Evolutionary conservation across 2,113 vertebrate species (phyloP).

Genomic region (Rattus rattus): DNA sequence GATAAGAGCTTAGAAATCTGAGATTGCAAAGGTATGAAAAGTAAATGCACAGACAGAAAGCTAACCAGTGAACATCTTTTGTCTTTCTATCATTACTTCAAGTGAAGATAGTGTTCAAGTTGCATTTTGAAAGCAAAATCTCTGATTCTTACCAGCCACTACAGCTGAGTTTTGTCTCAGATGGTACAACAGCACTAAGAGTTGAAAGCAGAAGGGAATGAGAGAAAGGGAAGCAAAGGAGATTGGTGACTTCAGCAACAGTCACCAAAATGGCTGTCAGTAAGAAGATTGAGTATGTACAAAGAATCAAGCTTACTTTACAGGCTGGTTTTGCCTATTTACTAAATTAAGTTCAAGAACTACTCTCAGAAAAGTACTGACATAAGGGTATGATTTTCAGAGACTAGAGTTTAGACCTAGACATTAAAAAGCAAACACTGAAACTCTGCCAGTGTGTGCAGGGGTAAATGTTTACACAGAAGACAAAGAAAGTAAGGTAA

Average conservation of each 20-base stretch:
- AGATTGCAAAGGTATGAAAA: constrained; percentile 23
- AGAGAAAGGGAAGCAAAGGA: background rate
- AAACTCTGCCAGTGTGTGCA: background rate
- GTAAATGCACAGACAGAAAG: background rate
- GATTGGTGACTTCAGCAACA: background rate
- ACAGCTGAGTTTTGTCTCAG: background rate
- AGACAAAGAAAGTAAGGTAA: background rate
- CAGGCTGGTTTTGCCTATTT: background rate
- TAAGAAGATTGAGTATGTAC: background rate
- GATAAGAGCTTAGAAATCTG: background rate
- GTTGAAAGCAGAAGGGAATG: background rate
- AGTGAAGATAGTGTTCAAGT: background rate
- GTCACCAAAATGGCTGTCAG: background rate
- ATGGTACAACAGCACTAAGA: background rate
- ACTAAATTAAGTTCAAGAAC: background rate
- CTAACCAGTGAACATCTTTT: background rate
- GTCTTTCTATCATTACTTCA: background rate
- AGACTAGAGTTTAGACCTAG: background rate
- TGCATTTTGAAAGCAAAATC: background rate
- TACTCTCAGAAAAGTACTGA: background rate
- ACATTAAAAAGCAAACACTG: background rate
- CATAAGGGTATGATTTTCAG: background rate
- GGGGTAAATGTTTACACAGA: background rate
- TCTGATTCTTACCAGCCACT: background rate
- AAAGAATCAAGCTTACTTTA: background rate